phyloP scores from a whole-genome alignment of 2,888 invertebrate species.

The Hypomecis atomaria region DNA sequence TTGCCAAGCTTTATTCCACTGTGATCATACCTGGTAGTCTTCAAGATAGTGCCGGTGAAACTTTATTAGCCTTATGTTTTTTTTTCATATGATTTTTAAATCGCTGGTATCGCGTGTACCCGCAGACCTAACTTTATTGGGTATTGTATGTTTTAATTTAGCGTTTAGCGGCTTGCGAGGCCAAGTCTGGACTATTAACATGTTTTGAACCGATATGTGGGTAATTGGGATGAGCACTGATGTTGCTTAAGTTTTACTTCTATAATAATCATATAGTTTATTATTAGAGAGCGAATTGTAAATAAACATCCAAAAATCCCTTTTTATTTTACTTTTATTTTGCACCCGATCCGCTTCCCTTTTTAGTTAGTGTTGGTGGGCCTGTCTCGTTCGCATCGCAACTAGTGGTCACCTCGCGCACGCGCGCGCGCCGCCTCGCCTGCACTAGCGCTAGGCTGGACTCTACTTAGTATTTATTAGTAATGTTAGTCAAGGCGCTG shows the following conservation, averaged over 20 bases:
- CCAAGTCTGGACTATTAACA: conserved; percentile 73
- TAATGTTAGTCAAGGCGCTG: neutral
- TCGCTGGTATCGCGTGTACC: conserved; percentile 60
- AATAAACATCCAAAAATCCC: conserved; percentile 84
- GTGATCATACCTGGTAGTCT: conserved; percentile 57
- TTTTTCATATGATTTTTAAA: conserved; percentile 56
- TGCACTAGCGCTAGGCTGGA: neutral
- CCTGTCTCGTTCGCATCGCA: conserved; percentile 57
- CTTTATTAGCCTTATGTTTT: conserved; percentile 42
- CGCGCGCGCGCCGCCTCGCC: conserved; percentile 10
- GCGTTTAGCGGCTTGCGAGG: conserved; percentile 70
- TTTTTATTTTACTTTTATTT: conserved; percentile 82
- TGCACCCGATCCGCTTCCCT: conserved; percentile 47
- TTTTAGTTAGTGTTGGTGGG: conserved; percentile 52
- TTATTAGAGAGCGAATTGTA: conserved; percentile 81
- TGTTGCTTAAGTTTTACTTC: conserved; percentile 77
- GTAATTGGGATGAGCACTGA: conserved; percentile 74
- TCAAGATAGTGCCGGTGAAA: conserved; percentile 58
- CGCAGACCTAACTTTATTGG: conserved; percentile 69
- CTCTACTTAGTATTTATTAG: too few species aligned
- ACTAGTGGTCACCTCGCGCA: conserved; percentile 47
- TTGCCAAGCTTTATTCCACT: conserved; percentile 47
- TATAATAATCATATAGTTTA: conserved; percentile 79
- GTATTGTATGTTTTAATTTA: conserved; percentile 77
- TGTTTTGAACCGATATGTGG: conserved; percentile 74